Base-by-base conservation (phyloP, 2,797 vertebrate species). In the Tokudaia muenninki region DNA sequence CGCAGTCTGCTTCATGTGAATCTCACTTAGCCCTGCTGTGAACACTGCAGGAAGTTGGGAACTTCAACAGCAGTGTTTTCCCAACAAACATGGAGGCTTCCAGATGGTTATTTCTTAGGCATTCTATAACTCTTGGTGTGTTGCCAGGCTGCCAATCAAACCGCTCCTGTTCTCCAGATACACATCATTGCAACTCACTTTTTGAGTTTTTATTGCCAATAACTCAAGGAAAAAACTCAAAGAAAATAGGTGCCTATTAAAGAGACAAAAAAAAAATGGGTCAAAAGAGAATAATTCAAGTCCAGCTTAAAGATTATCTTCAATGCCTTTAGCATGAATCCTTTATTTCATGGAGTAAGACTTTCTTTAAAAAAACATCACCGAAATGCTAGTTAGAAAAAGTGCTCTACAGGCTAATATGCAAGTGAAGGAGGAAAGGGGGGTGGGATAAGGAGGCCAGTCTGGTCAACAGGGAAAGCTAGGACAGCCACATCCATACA, bases 311-410 rank as follows among this genome's bases (percentile, higher is more conserved):
- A 65, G 1, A 75, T 52, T 21, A 9, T 72, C 77, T 74, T 90
- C 80, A 63, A 57, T 87, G 37, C 47, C 61, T 90, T 70, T 78
- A 82, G n/a, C 63, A 88, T 13, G 79, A n/a, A 63, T 88, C 4
- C 1, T 92, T 91, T 78, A 5, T 65, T 88, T 95, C 80, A 90
- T 82, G 19, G n/a, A 77, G 16, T 89, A 74, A 95, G 13, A 21
- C 3, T 4, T 26, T 89, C 37, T 86, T 21, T 10, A 26, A 10
- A 59, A 47, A 31, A 92, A 74, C 31, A 11, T 91, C 52, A 94
- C 9, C 22, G 70, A 87, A 57, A 59, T 74, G 41, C 4, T 34
- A 87, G 6, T 80, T 72, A 41, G 41, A 77, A 52, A 55, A 47
- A n/a, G 10, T 34, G 6, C 3, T 47, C 10, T 6, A 50, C 9